Evolutionary conservation across 2,113 vertebrate species (phyloP).

Genomic region (Sylvia atricapilla): DNA sequence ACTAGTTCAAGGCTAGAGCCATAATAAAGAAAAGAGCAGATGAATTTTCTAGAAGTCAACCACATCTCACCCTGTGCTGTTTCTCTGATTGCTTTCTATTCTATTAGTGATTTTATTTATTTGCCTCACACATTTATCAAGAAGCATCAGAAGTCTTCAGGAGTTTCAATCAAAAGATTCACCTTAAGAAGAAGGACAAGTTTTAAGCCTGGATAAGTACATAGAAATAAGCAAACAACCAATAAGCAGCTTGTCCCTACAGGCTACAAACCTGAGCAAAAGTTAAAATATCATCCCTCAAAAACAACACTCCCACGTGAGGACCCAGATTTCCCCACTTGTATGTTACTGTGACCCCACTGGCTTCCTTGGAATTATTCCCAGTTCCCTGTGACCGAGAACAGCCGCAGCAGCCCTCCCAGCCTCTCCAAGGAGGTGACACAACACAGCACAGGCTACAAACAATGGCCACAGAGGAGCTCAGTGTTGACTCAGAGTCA

Average conservation of each 20-base stretch:
- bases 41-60: not conserved
- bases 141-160: not conserved
- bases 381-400: not conserved
- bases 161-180: not conserved
- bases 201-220: not conserved
- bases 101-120: not conserved
- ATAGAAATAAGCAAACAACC: not conserved
- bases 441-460: not conserved
- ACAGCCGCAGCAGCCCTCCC: not conserved
- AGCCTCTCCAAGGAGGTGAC: constrained; percentile 2
- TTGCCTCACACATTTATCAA: not conserved
- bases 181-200: not conserved
- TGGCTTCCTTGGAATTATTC: not conserved
- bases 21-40: not conserved
- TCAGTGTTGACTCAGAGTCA: not conserved
- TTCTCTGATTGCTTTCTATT: not conserved
- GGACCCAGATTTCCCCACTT: not conserved
- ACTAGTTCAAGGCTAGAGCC: not conserved
- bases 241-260: not conserved
- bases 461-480: not conserved
- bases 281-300: not conserved
- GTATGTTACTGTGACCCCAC: not conserved
- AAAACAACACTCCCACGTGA: not conserved
- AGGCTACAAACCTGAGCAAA: not conserved
- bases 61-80: not conserved